Base-by-base conservation (phyloP, 2,113 vertebrate species). In the Ascaphus truei region DNA sequence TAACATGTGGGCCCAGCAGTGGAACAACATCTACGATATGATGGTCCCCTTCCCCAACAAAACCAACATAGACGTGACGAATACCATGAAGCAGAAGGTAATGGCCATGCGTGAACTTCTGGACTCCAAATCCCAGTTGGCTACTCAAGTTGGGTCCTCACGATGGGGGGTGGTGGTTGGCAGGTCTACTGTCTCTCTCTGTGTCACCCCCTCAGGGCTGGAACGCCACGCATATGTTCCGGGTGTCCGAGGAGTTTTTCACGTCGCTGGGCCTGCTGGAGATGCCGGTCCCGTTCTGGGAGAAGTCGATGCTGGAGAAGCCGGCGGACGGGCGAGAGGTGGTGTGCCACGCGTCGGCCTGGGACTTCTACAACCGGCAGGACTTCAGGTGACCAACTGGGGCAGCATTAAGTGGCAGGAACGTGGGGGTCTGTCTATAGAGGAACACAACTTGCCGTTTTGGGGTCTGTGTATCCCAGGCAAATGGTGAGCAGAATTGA, bases 341-440 rank as follows among this genome's bases (percentile, higher is more conserved):
- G 64, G 95, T 99, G 69, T 99, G 97, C 20, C 97, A 99, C 0
- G 96, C 97, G 1, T 99, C 96, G 0, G 97, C 97, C 63, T 99
- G 96, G 96, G 96, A 99, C 81, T 99, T 99, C 82, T 96, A 94
- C 85, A 99, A 99, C 80, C 90, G 93, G 72, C 95, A 90, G 61
- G 96, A 99, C 81, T 99, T 99, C 88, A 96, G 97, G 97, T 99
- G 77, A 62, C 68, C 16, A 63, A 34, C 2, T 13, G 12, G n/a
- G n/a, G n/a, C n/a, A n/a, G n/a, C n/a, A n/a, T n/a, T n/a, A n/a
- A n/a, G n/a, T n/a, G n/a, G n/a, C n/a, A n/a, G n/a, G n/a, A n/a
- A n/a, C n/a, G n/a, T n/a, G n/a, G n/a, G n/a, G n/a, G n/a, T n/a
- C n/a, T n/a, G n/a, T n/a, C n/a, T n/a, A n/a, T n/a, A n/a, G n/a